Percentiles rank a stretch among this genome's conserved stretches.
Conservation (phyloP, 2,888 invertebrate species). For the Micropterix aruncella region DNA sequence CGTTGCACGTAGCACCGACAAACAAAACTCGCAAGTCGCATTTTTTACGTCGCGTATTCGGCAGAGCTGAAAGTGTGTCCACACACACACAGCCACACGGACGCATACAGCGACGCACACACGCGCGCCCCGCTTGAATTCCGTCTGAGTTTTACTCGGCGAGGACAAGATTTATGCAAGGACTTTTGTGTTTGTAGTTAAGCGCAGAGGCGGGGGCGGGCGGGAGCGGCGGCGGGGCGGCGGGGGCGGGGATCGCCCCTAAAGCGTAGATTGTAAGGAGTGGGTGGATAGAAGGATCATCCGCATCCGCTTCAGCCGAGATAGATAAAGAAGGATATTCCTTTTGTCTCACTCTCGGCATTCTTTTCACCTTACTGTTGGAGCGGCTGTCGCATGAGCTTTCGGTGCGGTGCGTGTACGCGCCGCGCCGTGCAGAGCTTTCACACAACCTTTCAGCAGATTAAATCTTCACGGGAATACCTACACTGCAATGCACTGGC, state of each 20-base stretch:
- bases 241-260: conserved; percentile 5
- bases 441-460: no score
- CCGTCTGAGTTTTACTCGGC: conserved; percentile 22
- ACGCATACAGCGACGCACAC: not conserved
- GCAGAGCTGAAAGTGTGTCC: conserved; percentile 1
- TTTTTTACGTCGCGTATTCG: conserved; percentile 1
- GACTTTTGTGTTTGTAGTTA: conserved; percentile 41
- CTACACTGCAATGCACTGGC: no score
- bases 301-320: not conserved
- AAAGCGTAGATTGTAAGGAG: conserved; percentile 6
- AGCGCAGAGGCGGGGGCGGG: conserved; percentile 16
- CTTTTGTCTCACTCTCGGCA: not conserved
- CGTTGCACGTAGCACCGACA: no score
- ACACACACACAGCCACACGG: not conserved
- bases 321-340: not conserved
- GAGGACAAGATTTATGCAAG: conserved; percentile 39
- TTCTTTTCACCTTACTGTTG: not conserved
- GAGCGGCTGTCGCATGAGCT: not conserved
- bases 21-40: no score
- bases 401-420: not conserved
- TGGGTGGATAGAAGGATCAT: not conserved
- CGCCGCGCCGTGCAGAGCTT: no score
- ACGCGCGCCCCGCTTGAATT: conserved; percentile 14
- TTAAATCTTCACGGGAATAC: no score
- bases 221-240: conserved; percentile 4